Percentiles rank a stretch among this genome's conserved stretches.
These are phyloP conservation scores for Pimpla rufipes DNA, from an alignment of 2,888 invertebrate species.

Conservation along the genomic window DNA sequence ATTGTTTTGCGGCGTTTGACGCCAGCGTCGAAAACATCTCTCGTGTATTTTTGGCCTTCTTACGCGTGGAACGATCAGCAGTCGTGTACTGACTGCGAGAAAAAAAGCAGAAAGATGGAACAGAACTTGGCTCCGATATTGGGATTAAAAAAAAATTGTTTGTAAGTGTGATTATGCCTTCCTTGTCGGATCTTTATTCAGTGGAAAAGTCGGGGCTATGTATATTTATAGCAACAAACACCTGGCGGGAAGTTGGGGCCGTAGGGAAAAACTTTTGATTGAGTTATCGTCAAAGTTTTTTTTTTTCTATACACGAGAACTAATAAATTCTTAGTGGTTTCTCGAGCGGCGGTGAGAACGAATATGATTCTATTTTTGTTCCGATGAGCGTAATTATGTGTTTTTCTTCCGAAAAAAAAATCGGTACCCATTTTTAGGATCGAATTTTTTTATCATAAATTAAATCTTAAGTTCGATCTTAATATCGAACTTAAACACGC, in stretches of 20 bases:
- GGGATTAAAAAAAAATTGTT: constrained; percentile 8
- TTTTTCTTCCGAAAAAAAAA: background rate
- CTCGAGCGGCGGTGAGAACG: background rate
- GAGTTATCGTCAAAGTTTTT: constrained; percentile 59
- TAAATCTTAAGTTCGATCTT: too few species aligned
- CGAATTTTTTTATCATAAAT: too few species aligned
- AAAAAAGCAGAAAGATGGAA: background rate
- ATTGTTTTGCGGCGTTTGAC: constrained; percentile 18
- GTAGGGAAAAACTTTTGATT: constrained; percentile 64
- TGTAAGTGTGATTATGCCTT: constrained; percentile 20
- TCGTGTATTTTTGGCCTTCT: constrained; percentile 1
- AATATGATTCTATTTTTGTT: background rate
- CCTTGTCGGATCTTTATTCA: constrained; percentile 38
- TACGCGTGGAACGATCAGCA: background rate
- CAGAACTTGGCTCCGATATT: background rate
- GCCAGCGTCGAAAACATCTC: constrained; percentile 1
- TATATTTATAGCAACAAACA: constrained; percentile 11
- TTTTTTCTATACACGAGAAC: constrained; percentile 41
- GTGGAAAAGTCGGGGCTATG: constrained; percentile 25
- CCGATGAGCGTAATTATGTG: background rate
- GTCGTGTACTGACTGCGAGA: background rate
- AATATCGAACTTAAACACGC: too few species aligned
- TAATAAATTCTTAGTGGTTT: constrained; percentile 58
- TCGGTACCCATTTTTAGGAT: background rate
- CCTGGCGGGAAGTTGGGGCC: constrained; percentile 3